Conservation (phyloP, 2,888 invertebrate genomes). For the Zhuqinia jingwanae region DNA sequence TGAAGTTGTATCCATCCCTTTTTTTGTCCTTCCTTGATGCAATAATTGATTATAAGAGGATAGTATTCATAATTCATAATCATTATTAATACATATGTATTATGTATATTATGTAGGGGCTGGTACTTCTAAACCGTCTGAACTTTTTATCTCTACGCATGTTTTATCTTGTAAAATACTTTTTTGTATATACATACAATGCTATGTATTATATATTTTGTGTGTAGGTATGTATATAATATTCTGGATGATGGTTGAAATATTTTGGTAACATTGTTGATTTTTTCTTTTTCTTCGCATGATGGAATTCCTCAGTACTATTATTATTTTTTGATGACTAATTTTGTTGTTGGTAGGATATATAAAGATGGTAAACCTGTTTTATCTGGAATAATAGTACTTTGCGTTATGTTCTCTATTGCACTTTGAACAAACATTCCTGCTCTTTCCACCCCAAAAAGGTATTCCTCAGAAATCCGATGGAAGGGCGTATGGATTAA, state of each 20-base stretch:
- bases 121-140: background rate
- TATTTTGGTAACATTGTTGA: background rate
- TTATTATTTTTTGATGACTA: background rate
- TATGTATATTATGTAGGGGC: background rate
- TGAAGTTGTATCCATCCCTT: background rate
- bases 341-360: background rate
- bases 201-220: no score
- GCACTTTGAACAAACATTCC: constrained; percentile 68
- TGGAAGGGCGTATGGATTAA: constrained; percentile 72
- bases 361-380: background rate
- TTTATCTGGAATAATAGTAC: constrained; percentile 63
- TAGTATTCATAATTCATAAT: no score
- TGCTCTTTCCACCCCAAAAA: constrained; percentile 69
- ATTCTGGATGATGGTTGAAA: no score
- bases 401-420: constrained; percentile 67
- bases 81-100: no score
- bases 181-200: background rate
- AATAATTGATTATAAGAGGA: no score
- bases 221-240: no score
- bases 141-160: background rate
- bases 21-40: background rate
- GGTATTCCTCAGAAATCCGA: constrained; percentile 74
- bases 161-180: background rate
- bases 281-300: background rate
- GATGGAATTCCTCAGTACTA: background rate